Base-by-base conservation (phyloP, 2,888 invertebrate species). In the Caenorhabditis becei region DNA sequence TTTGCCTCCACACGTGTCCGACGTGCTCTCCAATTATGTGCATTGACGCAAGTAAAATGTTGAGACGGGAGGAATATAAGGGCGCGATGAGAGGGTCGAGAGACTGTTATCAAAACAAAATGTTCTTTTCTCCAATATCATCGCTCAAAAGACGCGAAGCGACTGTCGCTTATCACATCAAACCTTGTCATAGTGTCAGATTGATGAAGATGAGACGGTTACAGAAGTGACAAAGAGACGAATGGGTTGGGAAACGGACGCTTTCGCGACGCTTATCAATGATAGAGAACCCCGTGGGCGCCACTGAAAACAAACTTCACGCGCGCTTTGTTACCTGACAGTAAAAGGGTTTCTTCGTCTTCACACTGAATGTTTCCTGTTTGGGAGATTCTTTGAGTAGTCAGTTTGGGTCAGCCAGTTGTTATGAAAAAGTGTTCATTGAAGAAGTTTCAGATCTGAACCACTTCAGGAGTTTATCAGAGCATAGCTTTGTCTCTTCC, bases 41-140 rank as follows among this genome's bases (percentile, higher is more conserved):
- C 47, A 47, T 47, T 18, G 18, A 47, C n/a, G 18, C 47, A 47
- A n/a, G 3, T 11, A 3, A 47, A 47, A 47, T 47, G n/a, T 47
- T 18, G 11, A 5, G 14, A 7, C 41, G 41, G 20, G 18, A 47
- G 11, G 3, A 47, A 10, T 4, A 10, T 14, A 28, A 1, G 54
- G 28, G 26, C 16, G 54, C n/a, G 49, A 49, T n/a, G 18, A 18
- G 47, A 26, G 26, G n/a, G 26, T 26, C 28, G n/a, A 54, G 54
- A 54, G 28, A n/a, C 7, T 28, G 32, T 35, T 58, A 58, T 58
- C 58, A 58, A 58, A 58, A 58, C 58, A 58, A 58, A 35, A n/a
- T 16, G 32, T 18, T 58, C 35, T 41, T 41, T 41, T 41, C 11
- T 35, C 58, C 35, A 20, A 35, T 35, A 54, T 54, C 28, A 28